Percentiles rank a stretch among this genome's conserved stretches.
Conservation (phyloP, 2,888 invertebrate genomes). For the Plagodis pulveraria region DNA sequence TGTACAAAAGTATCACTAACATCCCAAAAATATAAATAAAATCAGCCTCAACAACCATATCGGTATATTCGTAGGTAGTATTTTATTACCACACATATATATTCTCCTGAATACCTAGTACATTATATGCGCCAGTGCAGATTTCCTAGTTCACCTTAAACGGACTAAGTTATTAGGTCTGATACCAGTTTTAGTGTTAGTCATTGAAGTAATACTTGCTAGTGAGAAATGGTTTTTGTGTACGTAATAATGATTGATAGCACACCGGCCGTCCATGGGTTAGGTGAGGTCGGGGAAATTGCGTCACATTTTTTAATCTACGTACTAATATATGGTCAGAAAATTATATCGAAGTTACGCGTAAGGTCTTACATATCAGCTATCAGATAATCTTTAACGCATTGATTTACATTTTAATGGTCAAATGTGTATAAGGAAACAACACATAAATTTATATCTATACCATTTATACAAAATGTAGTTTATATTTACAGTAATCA, state of each 20-base stretch:
- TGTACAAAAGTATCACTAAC: too few species aligned
- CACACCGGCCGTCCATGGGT: not conserved
- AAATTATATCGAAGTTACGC: not conserved
- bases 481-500: too few species aligned
- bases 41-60: too few species aligned
- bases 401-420: too few species aligned
- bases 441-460: too few species aligned
- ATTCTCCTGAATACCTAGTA: conserved; percentile 10
- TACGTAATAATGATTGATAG: conserved; percentile 15
- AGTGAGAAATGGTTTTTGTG: conserved; percentile 5
- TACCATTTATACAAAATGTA: too few species aligned
- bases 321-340: too few species aligned
- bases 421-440: too few species aligned
- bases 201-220: not conserved
- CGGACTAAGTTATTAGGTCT: conserved; percentile 26
- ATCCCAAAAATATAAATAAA: too few species aligned
- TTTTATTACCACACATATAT: conserved; percentile 1
- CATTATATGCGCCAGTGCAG: conserved; percentile 16
- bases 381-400: too few species aligned
- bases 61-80: too few species aligned
- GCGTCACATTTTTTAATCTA: conserved; percentile 1
- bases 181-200: conserved; percentile 11
- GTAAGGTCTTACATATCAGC: not conserved
- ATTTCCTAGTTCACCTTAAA: conserved; percentile 33
- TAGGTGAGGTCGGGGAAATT: conserved; percentile 1